phyloP scores from a whole-genome alignment of 2,888 invertebrate species.

The Cinara cedri region DNA sequence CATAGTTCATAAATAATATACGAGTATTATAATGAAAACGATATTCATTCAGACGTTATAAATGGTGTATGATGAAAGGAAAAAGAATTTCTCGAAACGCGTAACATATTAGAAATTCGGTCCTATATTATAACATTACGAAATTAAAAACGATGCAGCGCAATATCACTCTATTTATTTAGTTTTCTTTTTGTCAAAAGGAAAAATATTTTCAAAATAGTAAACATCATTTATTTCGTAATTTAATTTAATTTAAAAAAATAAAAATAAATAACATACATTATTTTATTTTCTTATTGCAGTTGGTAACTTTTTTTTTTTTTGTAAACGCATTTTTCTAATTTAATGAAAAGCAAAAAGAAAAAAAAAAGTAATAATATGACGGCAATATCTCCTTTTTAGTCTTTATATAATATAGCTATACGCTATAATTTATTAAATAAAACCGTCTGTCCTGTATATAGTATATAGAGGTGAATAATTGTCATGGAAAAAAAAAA shows the following conservation, averaged over 20 bases:
- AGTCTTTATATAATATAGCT: slow-evolving; percentile 19
- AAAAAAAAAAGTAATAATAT: slow-evolving; percentile 45
- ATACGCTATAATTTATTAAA: slow-evolving; percentile 56
- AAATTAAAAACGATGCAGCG: slow-evolving; percentile 48
- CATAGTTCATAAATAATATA: too few species aligned
- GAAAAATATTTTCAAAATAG: slow-evolving; percentile 35
- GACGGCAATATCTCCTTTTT: slow-evolving; percentile 54
- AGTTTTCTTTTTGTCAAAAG: slow-evolving; percentile 31
- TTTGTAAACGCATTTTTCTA: slow-evolving; percentile 49
- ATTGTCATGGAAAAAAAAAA: slow-evolving; percentile 45
- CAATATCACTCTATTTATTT: slow-evolving; percentile 45
- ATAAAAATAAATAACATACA: slow-evolving; percentile 48
- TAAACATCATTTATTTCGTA: slow-evolving; percentile 54
- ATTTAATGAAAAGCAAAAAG: slow-evolving; percentile 51
- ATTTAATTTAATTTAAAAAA: slow-evolving; percentile 44
- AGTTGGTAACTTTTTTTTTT: slow-evolving; percentile 49
- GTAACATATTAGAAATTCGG: too few species aligned
- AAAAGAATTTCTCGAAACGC: slow-evolving; percentile 35
- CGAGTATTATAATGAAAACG: background rate
- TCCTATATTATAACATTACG: slow-evolving; percentile 43
- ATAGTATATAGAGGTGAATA: slow-evolving; percentile 40
- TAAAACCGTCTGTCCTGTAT: slow-evolving; percentile 43
- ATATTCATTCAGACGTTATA: background rate
- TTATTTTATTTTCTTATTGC: slow-evolving; percentile 50
- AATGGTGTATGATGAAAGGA: background rate